Conservation (phyloP, 2,113 vertebrate genomes). For the Ptilonorhynchus violaceus region DNA sequence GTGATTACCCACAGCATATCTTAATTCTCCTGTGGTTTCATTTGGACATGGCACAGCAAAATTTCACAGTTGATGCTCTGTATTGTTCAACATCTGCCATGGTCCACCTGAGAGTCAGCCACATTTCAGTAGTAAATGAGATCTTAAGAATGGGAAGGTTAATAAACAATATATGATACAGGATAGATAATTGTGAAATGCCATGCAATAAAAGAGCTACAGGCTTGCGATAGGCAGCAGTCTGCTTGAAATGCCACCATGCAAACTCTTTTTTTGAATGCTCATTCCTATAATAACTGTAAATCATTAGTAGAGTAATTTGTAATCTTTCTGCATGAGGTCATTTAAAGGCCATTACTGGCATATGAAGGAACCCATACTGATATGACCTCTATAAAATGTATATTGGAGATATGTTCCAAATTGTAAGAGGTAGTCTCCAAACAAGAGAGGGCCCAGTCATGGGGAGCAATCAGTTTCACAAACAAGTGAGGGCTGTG, state of each 20-base stretch:
- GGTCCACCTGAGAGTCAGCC: constrained; percentile 12
- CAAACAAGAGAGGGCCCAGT: background rate
- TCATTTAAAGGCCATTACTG: background rate
- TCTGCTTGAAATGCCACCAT: background rate
- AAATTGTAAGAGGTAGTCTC: background rate
- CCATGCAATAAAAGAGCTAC: background rate
- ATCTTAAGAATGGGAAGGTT: constrained; percentile 20
- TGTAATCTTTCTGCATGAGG: background rate
- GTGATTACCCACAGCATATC: constrained; percentile 61
- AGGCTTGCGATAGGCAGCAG: background rate
- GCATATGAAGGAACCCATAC: background rate
- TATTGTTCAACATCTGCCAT: constrained; percentile 42
- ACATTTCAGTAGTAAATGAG: constrained; percentile 34
- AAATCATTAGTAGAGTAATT: background rate
- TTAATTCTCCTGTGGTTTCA: constrained; percentile 61
- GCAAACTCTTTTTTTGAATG: background rate
- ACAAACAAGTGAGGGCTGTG: background rate
- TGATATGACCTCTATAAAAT: background rate
- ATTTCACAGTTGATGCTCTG: constrained; percentile 57
- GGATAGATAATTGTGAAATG: background rate
- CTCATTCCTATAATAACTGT: background rate
- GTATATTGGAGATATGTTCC: background rate
- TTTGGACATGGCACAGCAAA: constrained; percentile 56
- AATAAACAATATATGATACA: constrained; percentile 24
- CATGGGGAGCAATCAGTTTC: background rate